These are phyloP conservation scores for Dipodomys merriami DNA, from an alignment of 2,113 vertebrate species.

Conservation along the genomic window DNA sequence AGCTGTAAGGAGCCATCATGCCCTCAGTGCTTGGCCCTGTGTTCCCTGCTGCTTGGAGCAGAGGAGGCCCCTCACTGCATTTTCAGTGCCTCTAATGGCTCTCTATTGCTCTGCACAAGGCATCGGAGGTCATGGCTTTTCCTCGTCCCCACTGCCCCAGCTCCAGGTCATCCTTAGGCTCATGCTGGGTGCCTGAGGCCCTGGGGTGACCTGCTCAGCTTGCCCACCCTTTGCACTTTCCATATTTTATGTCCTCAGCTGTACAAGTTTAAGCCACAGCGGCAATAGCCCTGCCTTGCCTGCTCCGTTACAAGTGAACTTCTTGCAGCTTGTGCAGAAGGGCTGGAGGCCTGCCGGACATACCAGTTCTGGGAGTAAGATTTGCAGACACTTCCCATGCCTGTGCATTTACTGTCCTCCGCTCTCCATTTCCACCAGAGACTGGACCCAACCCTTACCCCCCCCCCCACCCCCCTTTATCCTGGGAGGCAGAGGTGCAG, in stretches of 20 bases:
- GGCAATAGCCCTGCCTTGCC: accelerated
- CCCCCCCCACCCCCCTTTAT: not conserved
- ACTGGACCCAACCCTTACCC: too few species aligned
- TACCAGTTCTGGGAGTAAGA: not conserved
- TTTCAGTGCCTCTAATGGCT: accelerated
- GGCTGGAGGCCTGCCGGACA: not conserved
- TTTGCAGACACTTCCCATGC: not conserved
- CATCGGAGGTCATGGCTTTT: accelerated
- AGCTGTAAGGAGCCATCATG: not conserved
- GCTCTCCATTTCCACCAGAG: not conserved
- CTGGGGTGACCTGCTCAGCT: accelerated
- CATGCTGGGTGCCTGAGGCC: not conserved
- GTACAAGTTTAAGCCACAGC: not conserved
- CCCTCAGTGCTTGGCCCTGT: not conserved
- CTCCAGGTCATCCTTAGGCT: not conserved
- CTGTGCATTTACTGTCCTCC: not conserved
- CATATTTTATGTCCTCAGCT: too few species aligned
- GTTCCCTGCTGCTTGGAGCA: not conserved
- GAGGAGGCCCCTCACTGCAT: not conserved
- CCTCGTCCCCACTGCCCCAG: accelerated
- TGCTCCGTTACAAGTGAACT: accelerated
- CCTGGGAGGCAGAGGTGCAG: not conserved
- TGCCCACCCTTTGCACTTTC: not conserved
- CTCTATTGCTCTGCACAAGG: accelerated
- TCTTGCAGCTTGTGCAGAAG: not conserved